Evolutionary conservation across 2,888 invertebrate species (phyloP), one percentile per base, ranked within the genome.

Genomic region (Lasioglossum malachurum): DNA sequence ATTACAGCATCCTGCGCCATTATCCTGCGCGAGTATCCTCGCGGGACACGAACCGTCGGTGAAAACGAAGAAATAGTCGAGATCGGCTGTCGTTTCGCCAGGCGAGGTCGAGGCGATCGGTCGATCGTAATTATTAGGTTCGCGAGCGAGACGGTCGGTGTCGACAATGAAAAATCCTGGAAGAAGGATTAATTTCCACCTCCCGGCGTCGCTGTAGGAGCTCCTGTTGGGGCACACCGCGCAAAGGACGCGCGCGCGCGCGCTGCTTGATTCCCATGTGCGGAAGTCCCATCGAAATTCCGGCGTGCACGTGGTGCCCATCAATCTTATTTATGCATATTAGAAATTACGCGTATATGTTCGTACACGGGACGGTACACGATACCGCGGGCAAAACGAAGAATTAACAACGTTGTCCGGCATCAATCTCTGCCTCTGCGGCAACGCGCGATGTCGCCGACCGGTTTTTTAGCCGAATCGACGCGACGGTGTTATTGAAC

Each of bases 151-250:
- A 82, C 89, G 87, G 53, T 84, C 88, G 87, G 80, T 87, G 90
- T 88, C 90, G 91, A 90, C 90, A 90, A 90, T 90, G 91, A 93
- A 93, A 92, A 92, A 92, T 92, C 73, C 85, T 78, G 73, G 77
- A 75, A 86, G 85, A 88, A 89, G 91, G 90, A 92, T 91, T 93
- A 91, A 93, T 93, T 87, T 87, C 85, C 87, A 87, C 82, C 86
- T 87, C 76, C 72, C 76, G 86, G 86, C 83, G 57, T 35, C 79
- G 49, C 67, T 19, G 71, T 5, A 75, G 41, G 60, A 27, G 10
- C 38, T 44, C 81, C 27, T 14, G 77, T 41, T 71, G 64, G 31
- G 53, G n/a, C 53, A 57, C 53, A 12, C 79, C 19, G 49, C 27
- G 5, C 69, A 78, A 64, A 64, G 82, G 67, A 81, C 53, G 85